Base-by-base conservation (phyloP, 92 coral and sea anemone species). In the Plumapathes pennacea region DNA sequence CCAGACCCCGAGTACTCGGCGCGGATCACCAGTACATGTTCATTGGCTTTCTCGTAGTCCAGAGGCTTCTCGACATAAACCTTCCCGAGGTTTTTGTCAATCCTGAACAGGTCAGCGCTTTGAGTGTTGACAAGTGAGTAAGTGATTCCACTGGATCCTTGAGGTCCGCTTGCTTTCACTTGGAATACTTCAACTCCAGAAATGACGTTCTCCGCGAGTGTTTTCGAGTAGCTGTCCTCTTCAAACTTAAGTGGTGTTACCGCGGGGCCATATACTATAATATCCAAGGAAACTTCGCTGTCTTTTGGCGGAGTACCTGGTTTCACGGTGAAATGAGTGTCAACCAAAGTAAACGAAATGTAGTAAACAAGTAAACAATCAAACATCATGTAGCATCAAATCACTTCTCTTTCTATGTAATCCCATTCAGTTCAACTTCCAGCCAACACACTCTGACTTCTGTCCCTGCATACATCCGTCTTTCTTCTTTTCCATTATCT, bases 111-210 rank as follows among this genome's bases (percentile, higher is more conserved):
- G n/a, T 57, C 42, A 15, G 66, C 85, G 10, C 20, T 36, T 65
- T 94, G 74, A 8, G 94, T 96, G 2, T 96, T 96, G 0, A 88
- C 96, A 25, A 94, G 88, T 32, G 71, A 50, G 67, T 84, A 94
- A 12, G 62, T 47, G 1, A 61, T 36, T 1, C 17, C 69, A 3
- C 12, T 33, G 55, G 54, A 69, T 0, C 75, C 78, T 12, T 80
- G 68, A 32, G 89, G 53, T 2, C 80, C 82, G 3, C 54, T 58
- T 6, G 90, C 83, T 29, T 36, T 75, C 13, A 84, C 92, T 11
- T 21, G 74, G 66, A 82, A 51, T 9, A 83, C 86, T 17, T 59
- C 38, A 0, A 80, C 62, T 2, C 76, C 82, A 15, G 41, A 23
- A 0, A 21, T 0, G 14, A 49, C 68, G 46, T 81, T 66, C 56